Base-by-base conservation (phyloP, 2,888 invertebrate species). In the Phorcus lineatus region DNA sequence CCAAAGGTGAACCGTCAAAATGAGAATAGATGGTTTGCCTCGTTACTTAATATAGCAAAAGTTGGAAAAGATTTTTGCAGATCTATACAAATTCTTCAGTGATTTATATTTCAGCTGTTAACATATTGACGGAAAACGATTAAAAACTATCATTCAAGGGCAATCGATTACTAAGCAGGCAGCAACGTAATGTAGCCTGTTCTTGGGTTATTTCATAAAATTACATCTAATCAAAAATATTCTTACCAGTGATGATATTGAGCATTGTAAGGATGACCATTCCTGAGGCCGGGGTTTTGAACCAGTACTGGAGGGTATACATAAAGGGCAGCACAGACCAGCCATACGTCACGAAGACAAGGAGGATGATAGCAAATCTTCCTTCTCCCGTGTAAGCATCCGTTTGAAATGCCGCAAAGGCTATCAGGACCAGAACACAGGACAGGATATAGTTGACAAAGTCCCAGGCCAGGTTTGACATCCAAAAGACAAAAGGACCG, bases 261-360 rank as follows among this genome's bases (percentile, higher is more conserved):
- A 96, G 91, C 86, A 97, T 95, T 52, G 95, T 95, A 90, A 96
- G 94, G 78, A 95, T 94, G 0, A 96, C 95, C 92, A 96, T 97
- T 16, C 96, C 97, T 0, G 96, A 94, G 0, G 97, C 95, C 0
- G 97, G 96, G 6, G 96, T 95, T 11, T 94, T 93, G 91, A 96
- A 97, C 17, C 95, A 83, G 88, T 95, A 95, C 3, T 96, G 95
- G 77, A 94, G 93, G 11, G 96, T 87, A 91, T 97, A 97, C 85
- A 95, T 95, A 54, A 96, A 93, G 0, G 97, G 97, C 82, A 97
- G 92, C 92, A 95, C 95, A 0, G 96, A 94, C 90, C 95, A 95
- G 0, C 95, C 96, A 91, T 96, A 97, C 74, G 96, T 90, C 78
- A 96, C 88, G 74, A 96, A 91, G 19, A 96, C 91, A 0, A 95